Evolutionary conservation across 2,797 vertebrate genomes (phyloP).

Genomic region (Acipenser ruthenus): DNA sequence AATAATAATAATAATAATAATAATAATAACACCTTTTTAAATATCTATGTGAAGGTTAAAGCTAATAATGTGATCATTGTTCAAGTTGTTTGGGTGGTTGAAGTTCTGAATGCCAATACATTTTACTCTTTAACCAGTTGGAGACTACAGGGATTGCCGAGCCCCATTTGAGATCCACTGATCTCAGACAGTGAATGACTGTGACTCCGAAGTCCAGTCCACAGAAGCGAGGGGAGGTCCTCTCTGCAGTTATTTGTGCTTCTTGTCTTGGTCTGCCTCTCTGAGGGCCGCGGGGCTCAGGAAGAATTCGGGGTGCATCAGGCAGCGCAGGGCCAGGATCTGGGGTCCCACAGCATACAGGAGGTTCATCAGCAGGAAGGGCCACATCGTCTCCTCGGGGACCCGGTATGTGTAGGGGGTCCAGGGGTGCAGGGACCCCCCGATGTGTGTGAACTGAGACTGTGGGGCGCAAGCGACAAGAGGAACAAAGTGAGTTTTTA

Average conservation of each 20-base stretch:
- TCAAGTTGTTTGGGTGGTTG: conserved; percentile 39
- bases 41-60: too few relatives aligned
- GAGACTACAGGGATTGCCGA: too few relatives aligned
- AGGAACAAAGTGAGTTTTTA: background rate
- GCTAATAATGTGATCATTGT: too few relatives aligned
- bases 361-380: conserved; percentile 60
- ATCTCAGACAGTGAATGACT: too few relatives aligned
- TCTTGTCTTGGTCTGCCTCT: conserved; percentile 50
- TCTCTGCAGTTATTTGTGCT: conserved; percentile 42
- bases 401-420: conserved; percentile 74
- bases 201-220: too few relatives aligned
- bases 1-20: too few relatives aligned
- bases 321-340: conserved; percentile 67
- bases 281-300: conserved; percentile 26
- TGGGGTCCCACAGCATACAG: conserved; percentile 59
- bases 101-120: conserved; percentile 9
- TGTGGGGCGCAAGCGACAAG: conserved; percentile 27
- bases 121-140: too few relatives aligned
- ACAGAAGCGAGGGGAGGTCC: background rate
- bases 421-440: conserved; percentile 69
- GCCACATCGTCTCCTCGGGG: conserved; percentile 54
- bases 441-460: conserved; percentile 80
- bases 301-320: conserved; percentile 65
- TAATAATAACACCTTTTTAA: too few relatives aligned
- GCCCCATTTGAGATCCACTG: too few relatives aligned